A percentile compares a stretch with the other conserved stretches of the same genome.
Conservation (phyloP, 2,888 invertebrate genomes). For the Camponotus fellah region DNA sequence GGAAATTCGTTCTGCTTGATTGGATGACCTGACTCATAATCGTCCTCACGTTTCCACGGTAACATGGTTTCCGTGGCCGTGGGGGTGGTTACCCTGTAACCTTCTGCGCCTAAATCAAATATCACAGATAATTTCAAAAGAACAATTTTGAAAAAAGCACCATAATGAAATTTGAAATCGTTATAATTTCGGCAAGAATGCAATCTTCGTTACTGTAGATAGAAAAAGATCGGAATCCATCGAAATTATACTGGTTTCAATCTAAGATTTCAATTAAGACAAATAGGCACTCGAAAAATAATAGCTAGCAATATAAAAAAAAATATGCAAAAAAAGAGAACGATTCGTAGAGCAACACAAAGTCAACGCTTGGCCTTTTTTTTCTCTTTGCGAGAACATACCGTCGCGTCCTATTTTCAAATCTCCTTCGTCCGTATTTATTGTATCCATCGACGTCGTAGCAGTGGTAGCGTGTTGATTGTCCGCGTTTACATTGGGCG, state of each 20-base stretch:
- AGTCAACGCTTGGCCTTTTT: slow-evolving; percentile 11
- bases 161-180: neutral
- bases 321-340: slow-evolving; percentile 12
- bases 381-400: slow-evolving; percentile 51
- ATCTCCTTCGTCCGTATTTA: slow-evolving; percentile 73
- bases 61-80: slow-evolving; percentile 96
- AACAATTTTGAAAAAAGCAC: neutral
- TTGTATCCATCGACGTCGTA: slow-evolving; percentile 75
- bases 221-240: neutral
- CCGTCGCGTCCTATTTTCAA: slow-evolving; percentile 71
- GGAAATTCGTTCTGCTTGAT: slow-evolving; percentile 95
- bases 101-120: slow-evolving; percentile 86
- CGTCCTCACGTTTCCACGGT: slow-evolving; percentile 96
- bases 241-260: slow-evolving; percentile 14
- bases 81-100: slow-evolving; percentile 93
- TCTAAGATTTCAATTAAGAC: neutral
- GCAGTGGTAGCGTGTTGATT: slow-evolving; percentile 70
- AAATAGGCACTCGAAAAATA: neutral
- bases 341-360: slow-evolving; percentile 20
- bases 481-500: slow-evolving; percentile 71
- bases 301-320: slow-evolving; percentile 6
- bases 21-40: slow-evolving; percentile 89
- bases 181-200: slow-evolving; percentile 25
- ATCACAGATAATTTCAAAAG: slow-evolving; percentile 3
- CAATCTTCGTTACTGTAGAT: slow-evolving; percentile 6